Evolutionary conservation across 2,888 invertebrate genomes (phyloP).

Genomic region (Amphimallon solstitiale): DNA sequence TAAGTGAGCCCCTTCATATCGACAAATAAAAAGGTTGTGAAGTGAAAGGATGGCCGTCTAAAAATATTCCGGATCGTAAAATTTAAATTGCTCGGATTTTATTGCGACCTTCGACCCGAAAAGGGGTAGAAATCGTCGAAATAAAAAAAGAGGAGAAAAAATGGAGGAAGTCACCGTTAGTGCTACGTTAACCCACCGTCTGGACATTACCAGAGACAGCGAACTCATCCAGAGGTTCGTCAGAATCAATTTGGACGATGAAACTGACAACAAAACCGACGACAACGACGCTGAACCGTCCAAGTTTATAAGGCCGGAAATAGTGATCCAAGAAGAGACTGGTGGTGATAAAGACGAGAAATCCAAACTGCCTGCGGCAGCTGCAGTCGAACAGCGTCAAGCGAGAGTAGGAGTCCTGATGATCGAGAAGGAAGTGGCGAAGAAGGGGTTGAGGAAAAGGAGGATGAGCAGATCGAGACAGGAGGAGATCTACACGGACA

Average conservation of each 20-base stretch:
- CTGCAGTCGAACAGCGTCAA: slow-evolving; percentile 41
- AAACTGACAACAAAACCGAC: slow-evolving; percentile 55
- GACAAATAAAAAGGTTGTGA: too few species aligned
- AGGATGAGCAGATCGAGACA: slow-evolving; percentile 56
- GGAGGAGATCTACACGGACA: slow-evolving; percentile 89
- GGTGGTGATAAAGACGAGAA: slow-evolving; percentile 62
- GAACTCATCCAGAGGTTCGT: slow-evolving; percentile 85
- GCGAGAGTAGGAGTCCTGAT: slow-evolving; percentile 35
- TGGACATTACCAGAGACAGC: slow-evolving; percentile 72
- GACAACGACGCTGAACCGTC: slow-evolving; percentile 34
- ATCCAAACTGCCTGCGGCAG: slow-evolving; percentile 42
- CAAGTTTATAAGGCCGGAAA: slow-evolving; percentile 25
- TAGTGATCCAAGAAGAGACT: slow-evolving; percentile 30
- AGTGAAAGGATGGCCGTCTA: too few species aligned
- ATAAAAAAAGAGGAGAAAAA: neutral
- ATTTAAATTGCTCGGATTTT: neutral
- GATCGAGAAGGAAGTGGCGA: slow-evolving; percentile 56
- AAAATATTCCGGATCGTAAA: too few species aligned
- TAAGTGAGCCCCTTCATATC: neutral
- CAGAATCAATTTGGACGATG: slow-evolving; percentile 72
- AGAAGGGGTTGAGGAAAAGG: slow-evolving; percentile 49
- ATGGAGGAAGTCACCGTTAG: slow-evolving; percentile 36
- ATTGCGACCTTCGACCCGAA: neutral
- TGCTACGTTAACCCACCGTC: slow-evolving; percentile 37
- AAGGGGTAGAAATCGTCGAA: neutral